Evolutionary conservation across 37 sponge, comb jelly and placozoan genomes (phyloP), one percentile per base, ranked within the genome.

Genomic region (Tethya wilhelma): DNA sequence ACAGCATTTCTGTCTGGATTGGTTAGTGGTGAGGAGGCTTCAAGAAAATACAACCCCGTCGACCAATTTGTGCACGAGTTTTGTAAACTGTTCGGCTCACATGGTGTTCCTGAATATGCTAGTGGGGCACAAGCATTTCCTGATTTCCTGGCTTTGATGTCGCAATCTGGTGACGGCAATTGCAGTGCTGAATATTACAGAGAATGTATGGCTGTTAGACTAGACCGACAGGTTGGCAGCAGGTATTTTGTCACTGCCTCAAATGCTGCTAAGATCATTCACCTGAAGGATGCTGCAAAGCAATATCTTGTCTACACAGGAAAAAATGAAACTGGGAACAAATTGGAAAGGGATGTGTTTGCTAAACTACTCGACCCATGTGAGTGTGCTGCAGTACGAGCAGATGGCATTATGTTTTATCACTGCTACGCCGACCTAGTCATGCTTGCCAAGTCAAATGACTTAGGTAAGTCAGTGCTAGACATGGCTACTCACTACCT

Each of bases 61-160:
- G 81, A 80, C 43, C 30, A 33, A n/a, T 26, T 69, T 5, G 78
- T 85, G 0, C 86, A 85, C 58, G 78, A 76, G 44, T 76, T 85
- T 46, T 76, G 64, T 29, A 85, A 85, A 56, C n/a, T 77, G 0
- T 69, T 77, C 60, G 86, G 86, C 7, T 8, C 9, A 1, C 55
- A 69, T 64, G 86, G 86, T 0, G 63, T 56, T 7, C 86, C 86
- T 26, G 86, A 85, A 29, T 85, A 85, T 77, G 78, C 78, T 2
- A 23, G 56, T 74, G 86, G 86, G 37, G 71, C 25, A 36, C 14
- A 8, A 4, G 43, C 12, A 23, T 84, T 84, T 43, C 64, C 22
- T 2, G 71, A 76, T 19, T 85, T 58, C 40, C 37, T 77, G 38
- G 12, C 42, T 9, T 4, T 72, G 8, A 57, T 72, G 65, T 26